Percentiles rank a stretch among this genome's conserved stretches.
Conservation (phyloP, 2,797 vertebrate species). For the Masticophis lateralis region DNA sequence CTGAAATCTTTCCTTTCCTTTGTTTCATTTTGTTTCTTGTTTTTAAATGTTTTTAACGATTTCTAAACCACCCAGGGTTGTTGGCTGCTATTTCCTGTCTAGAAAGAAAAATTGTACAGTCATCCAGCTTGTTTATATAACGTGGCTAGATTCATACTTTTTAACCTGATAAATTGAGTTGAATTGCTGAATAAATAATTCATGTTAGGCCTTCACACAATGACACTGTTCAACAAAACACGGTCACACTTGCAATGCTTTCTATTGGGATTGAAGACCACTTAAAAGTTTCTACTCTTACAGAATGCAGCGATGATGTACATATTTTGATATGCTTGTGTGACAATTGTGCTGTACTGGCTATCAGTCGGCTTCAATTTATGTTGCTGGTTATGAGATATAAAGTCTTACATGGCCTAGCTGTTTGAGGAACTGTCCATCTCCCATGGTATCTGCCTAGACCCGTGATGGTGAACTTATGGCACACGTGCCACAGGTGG, state of each 20-base stretch:
- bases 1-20: background rate
- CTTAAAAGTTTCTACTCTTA: background rate
- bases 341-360: background rate
- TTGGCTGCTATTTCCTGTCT: background rate
- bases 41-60: background rate
- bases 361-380: background rate
- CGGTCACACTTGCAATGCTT: background rate
- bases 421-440: background rate
- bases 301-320: background rate
- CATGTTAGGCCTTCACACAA: background rate
- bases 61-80: background rate
- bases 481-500: too few species aligned
- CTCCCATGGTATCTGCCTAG: background rate
- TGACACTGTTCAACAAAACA: background rate
- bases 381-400: background rate
- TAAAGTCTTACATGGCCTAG: background rate
- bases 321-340: background rate
- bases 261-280: background rate
- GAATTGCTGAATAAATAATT: background rate
- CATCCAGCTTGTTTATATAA: background rate
- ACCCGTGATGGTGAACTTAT: too few species aligned
- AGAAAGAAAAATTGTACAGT: background rate
- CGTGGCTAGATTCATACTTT: background rate
- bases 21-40: background rate
- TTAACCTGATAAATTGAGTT: background rate